Evolutionary conservation across 2,113 vertebrate genomes (phyloP).

Genomic region (Excalfactoria chinensis): DNA sequence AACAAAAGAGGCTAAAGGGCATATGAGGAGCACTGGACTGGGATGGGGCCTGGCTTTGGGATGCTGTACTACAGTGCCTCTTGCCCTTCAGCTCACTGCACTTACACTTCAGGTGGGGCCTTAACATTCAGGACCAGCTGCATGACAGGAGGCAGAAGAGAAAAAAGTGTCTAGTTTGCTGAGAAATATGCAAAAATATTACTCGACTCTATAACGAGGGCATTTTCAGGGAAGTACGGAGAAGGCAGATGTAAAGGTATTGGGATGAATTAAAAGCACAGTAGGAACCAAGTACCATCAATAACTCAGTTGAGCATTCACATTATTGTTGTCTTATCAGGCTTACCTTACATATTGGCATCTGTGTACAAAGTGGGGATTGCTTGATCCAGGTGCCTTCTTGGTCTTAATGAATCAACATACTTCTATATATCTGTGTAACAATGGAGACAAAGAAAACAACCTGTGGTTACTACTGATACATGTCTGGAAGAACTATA

Average conservation of each 20-base stretch:
- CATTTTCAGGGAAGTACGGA: neutral
- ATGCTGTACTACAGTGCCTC: neutral
- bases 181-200: neutral
- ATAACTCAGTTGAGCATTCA: neutral
- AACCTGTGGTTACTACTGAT: accelerated
- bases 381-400: neutral
- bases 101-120: neutral
- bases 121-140: neutral
- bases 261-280: neutral
- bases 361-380: neutral
- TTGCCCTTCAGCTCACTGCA: neutral
- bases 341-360: neutral
- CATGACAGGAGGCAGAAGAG: neutral
- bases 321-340: neutral
- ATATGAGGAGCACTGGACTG: neutral
- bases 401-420: neutral
- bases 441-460: neutral
- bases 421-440: accelerated
- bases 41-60: neutral
- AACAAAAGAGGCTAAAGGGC: neutral
- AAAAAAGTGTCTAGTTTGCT: neutral
- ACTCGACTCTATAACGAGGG: neutral
- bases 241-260: neutral
- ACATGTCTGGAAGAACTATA: neutral
- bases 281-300: neutral